Base-by-base conservation (phyloP, 2,888 invertebrate genomes). In the Pheosia gnoma region DNA sequence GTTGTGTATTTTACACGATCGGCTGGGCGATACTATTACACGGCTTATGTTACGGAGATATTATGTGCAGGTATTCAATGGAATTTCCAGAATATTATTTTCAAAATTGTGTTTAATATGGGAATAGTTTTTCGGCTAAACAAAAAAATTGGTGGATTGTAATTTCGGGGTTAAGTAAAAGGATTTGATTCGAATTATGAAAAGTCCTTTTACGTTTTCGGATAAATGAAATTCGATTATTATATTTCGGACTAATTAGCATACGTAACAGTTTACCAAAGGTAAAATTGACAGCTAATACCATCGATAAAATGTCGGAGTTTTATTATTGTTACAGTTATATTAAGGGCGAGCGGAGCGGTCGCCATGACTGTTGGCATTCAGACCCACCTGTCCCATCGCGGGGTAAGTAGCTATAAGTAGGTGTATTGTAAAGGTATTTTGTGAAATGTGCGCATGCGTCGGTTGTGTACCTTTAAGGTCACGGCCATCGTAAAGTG, bases 291-390 rank as follows among this genome's bases (percentile, higher is more conserved):
- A 25, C 25, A 25, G 25, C 25, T 25, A 2, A 25, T 25, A 25
- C 25, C 25, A 25, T 25, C 25, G 25, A n/a, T n/a, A n/a, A n/a
- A n/a, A n/a, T n/a, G n/a, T n/a, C n/a, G n/a, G n/a, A n/a, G n/a
- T n/a, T n/a, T n/a, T n/a, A n/a, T n/a, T n/a, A n/a, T n/a, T n/a
- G n/a, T n/a, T n/a, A n/a, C n/a, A n/a, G n/a, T n/a, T n/a, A n/a
- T n/a, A n/a, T n/a, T n/a, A n/a, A n/a, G n/a, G 41, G 41, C 41
- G 25, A 39, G 13, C 56, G 45, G 45, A 45, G 25, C 57, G 39
- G 5, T 68, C 65, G 66, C 76, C 73, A 65, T 77, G 77, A 78
- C 78, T 71, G 69, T 75, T 78, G 78, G 67, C 78, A 78, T 78
- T 78, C 74, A 74, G 65, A 61, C 47, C 61, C 68, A 63, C 72